Conservation (phyloP, 1,140 invertebrate genomes). For the Zaprionus ornatus region DNA sequence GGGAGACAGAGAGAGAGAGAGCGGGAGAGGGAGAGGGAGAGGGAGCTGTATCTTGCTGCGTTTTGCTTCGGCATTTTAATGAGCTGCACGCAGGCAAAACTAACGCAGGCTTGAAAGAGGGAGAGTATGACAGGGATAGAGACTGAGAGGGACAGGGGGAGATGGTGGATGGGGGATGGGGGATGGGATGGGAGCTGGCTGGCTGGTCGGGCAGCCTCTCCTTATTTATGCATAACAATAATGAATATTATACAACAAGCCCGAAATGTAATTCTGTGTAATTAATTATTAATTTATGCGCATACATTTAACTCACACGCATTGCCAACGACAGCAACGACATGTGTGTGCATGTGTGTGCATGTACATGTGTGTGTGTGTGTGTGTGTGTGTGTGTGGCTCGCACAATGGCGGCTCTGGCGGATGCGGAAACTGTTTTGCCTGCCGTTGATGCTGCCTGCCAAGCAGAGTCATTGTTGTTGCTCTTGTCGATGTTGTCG, state of each 20-base stretch:
- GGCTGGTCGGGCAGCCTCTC: conserved; percentile 33
- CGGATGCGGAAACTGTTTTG: conserved; percentile 81
- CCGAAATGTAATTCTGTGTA: conserved; percentile 84
- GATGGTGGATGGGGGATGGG: background rate
- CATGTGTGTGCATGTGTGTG: conserved; percentile 25
- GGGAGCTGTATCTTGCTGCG: conserved; percentile 33
- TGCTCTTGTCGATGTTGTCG: conserved; percentile 42
- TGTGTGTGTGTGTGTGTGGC: conserved; percentile 55
- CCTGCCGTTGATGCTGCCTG: conserved; percentile 72
- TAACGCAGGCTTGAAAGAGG: conserved; percentile 59
- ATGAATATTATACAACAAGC: conserved; percentile 84
- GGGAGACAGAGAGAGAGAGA: background rate
- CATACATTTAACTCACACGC: conserved; percentile 83
- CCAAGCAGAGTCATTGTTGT: conserved; percentile 63
- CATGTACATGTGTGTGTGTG: conserved; percentile 7
- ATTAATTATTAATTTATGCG: conserved; percentile 84
- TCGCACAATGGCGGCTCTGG: conserved; percentile 76
- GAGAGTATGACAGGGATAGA: conserved; percentile 29
- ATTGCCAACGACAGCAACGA: conserved; percentile 74
- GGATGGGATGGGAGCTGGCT: background rate
- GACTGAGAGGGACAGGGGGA: background rate
- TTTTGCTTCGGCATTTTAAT: conserved; percentile 67
- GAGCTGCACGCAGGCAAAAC: conserved; percentile 63
- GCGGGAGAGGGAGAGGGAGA: background rate
- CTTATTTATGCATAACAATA: conserved; percentile 84